Percentiles rank a stretch among this genome's conserved stretches.
Evolutionary conservation across 2,888 invertebrate genomes (phyloP).

Genomic region (Rhagonycha lutea): DNA sequence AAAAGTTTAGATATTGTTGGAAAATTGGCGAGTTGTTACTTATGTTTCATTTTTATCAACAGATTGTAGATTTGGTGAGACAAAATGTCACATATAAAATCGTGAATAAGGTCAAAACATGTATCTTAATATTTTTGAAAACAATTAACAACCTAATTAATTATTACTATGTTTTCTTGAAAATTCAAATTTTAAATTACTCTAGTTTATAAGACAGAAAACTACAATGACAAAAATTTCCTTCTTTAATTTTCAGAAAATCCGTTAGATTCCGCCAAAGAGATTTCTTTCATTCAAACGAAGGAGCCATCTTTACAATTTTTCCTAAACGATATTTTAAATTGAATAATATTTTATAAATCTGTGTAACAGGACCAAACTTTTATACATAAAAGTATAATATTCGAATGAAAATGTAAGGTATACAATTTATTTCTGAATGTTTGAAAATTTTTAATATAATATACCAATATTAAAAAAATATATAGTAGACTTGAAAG

Average conservation of each 20-base stretch:
- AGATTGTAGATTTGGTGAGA: no score
- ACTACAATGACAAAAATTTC: not conserved
- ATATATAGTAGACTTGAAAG: not conserved
- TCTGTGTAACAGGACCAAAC: not conserved
- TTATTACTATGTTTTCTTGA: no score
- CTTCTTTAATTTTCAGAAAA: not conserved
- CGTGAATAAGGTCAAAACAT: no score
- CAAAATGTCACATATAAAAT: no score
- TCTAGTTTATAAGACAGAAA: not conserved
- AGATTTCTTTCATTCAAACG: not conserved
- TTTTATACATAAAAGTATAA: not conserved
- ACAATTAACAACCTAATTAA: no score
- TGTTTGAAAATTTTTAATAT: not conserved
- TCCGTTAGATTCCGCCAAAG: not conserved
- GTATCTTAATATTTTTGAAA: no score
- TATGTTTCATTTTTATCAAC: no score
- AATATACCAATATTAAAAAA: no score
- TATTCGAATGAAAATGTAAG: not conserved
- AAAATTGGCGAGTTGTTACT: no score
- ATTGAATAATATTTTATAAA: not conserved
- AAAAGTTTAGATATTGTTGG: no score
- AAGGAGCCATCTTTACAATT: not conserved
- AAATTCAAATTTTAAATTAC: no score
- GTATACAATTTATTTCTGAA: not conserved
- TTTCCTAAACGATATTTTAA: not conserved